Base-by-base conservation (phyloP, 2,113 vertebrate genomes). In the Puntigrus tetrazona region DNA sequence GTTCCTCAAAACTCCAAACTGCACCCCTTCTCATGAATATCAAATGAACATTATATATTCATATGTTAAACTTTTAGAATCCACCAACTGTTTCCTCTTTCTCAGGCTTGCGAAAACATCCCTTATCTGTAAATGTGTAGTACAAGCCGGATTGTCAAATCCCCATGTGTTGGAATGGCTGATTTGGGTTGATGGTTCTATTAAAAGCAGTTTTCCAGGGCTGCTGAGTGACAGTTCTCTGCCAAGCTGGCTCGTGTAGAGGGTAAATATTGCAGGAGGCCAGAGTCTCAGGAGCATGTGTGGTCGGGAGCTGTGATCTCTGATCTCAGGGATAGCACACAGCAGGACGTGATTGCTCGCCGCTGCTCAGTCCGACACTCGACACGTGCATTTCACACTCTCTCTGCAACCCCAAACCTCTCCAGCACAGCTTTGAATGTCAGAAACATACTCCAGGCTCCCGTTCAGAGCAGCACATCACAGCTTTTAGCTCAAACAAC, bases 251-350 rank as follows among this genome's bases (percentile, higher is more conserved):
- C 82, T 75, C 59, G 36, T 90, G 90, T 90, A 87, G 85, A 43
- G 85, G 83, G 85, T 92, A 91, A 92, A 92, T 90, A 91, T 87
- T 90, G 88, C 85, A 92, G 90, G 89, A 90, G 89, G 75, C 84
- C 89, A 81, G 82, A 86, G 88, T 89, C 90, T 90, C 87, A 41
- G 79, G 84, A 91, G 86, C 69, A 45, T 74, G 85, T 88, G 86
- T 88, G 79, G 85, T 82, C 89, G 84, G 85, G 88, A 93, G 89
- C 89, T 85, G 81, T 86, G 89, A 92, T 92, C 89, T 91, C 81
- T 91, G 91, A 92, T 91, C 90, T 91, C 76, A 31, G 87, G 84
- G 86, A 38, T 31, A 85, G 88, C 90, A 84, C 91, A 86, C 93
- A 92, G 90, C 90, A 88, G 91, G 92, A 88, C 72, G 83, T 87